Evolutionary conservation across 2,797 vertebrate genomes (phyloP).

Genomic region (Protonibea diacanthus): DNA sequence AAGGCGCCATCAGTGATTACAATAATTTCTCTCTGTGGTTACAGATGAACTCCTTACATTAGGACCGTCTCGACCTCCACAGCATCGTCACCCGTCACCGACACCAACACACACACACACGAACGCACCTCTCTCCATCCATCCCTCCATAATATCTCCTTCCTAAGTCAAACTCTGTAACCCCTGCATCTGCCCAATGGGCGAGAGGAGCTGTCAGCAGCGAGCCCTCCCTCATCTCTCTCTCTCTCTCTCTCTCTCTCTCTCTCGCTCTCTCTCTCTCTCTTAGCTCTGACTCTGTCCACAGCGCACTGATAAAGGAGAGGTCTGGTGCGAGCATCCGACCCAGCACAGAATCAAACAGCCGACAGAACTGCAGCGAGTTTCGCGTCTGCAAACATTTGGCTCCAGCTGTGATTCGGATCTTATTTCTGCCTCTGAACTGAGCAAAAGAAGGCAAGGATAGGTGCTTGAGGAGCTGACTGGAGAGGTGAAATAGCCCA

Average conservation of each 20-base stretch:
- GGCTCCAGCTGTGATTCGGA: constrained; percentile 37
- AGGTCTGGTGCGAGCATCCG: constrained; percentile 72
- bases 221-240: constrained; percentile 73
- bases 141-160: constrained; percentile 68
- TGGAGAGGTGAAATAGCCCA: constrained; percentile 16
- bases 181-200: constrained; percentile 82
- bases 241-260: constrained; percentile 58
- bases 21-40: constrained; percentile 33
- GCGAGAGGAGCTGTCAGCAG: constrained; percentile 75
- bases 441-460: constrained; percentile 14
- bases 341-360: constrained; percentile 51
- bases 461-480: constrained; percentile 16
- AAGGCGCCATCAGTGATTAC: constrained; percentile 23
- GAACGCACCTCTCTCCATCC: constrained; percentile 40
- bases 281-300: constrained; percentile 70
- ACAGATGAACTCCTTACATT: constrained; percentile 30
- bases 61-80: constrained; percentile 11
- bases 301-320: constrained; percentile 77
- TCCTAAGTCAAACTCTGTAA: constrained; percentile 78
- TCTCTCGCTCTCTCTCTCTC: constrained; percentile 62
- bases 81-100: constrained; percentile 33
- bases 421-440: constrained; percentile 4
- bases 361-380: constrained; percentile 42
- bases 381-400: constrained; percentile 6
- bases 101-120: neutral